A percentile compares a stretch with the other conserved stretches of the same genome.
These are phyloP conservation scores for Andrena chrysosceles DNA, from an alignment of 2,888 invertebrate genomes.

Conservation along the genomic window DNA sequence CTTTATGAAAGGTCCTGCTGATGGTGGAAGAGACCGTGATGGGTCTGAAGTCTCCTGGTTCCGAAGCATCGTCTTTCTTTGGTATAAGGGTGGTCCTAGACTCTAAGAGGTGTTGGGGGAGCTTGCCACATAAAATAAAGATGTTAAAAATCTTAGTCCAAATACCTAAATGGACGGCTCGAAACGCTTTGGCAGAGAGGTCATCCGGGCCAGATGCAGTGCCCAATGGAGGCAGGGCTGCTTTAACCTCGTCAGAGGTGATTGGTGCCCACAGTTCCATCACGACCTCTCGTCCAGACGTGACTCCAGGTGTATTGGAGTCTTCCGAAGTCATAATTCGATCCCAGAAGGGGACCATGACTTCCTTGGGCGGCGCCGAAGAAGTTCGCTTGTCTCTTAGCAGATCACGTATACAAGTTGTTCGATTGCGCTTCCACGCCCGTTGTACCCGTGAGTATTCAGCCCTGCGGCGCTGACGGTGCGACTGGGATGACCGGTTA, in stretches of 20 bases:
- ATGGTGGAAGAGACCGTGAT: conserved; percentile 58
- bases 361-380: neutral
- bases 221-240: neutral
- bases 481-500: neutral
- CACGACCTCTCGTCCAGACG: neutral
- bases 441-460: conserved; percentile 9
- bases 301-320: neutral
- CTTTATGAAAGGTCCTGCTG: conserved; percentile 50
- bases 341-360: conserved; percentile 57
- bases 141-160: conserved; percentile 46
- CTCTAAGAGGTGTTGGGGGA: conserved; percentile 46
- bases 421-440: conserved; percentile 45
- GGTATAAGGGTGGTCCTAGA: conserved; percentile 57
- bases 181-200: conserved; percentile 26
- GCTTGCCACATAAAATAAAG: conserved; percentile 40
- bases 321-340: conserved; percentile 19
- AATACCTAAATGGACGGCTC: conserved; percentile 25
- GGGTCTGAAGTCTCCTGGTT: conserved; percentile 58
- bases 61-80: conserved; percentile 44
- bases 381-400: conserved; percentile 25
- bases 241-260: conserved; percentile 21
- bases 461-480: neutral
- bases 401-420: conserved; percentile 28
- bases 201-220: conserved; percentile 51
- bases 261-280: conserved; percentile 42